Evolutionary conservation across 1,140 invertebrate species (phyloP).

Genomic region (Berghia stephanieae): DNA sequence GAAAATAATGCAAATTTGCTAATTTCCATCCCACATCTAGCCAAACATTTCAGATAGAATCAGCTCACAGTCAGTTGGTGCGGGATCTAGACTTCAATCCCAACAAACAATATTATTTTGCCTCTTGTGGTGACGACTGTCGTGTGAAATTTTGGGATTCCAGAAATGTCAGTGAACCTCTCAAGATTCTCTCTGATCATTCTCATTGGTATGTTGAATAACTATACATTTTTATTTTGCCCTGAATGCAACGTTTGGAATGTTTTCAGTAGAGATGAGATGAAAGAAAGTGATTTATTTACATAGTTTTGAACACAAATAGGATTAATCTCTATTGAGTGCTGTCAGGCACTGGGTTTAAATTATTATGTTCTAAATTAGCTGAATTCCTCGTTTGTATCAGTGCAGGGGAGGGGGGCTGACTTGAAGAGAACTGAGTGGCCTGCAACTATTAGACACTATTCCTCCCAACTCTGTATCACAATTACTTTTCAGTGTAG

Average conservation of each 20-base stretch:
- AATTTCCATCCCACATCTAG: constrained; percentile 61
- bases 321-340: too few species aligned
- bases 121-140: constrained; percentile 94
- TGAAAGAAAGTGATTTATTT: not conserved
- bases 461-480: too few species aligned
- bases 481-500: too few species aligned
- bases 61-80: constrained; percentile 87
- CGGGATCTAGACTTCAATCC: constrained; percentile 96
- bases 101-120: constrained; percentile 93
- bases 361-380: too few species aligned
- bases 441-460: too few species aligned
- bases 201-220: constrained; percentile 83
- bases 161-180: constrained; percentile 79
- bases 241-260: not conserved
- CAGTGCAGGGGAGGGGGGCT: too few species aligned
- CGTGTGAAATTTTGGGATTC: constrained; percentile 96
- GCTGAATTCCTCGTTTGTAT: too few species aligned
- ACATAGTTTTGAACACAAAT: too few species aligned
- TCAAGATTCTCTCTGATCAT: constrained; percentile 86
- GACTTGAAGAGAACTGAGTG: too few species aligned
- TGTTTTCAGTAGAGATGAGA: not conserved
- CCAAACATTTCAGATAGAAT: constrained; percentile 84
- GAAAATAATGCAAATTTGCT: too few species aligned
- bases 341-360: too few species aligned
- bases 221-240: not conserved